Evolutionary conservation across 2,888 invertebrate species (phyloP), one percentile per base, ranked within the genome.

Genomic region (Erynnis tages): DNA sequence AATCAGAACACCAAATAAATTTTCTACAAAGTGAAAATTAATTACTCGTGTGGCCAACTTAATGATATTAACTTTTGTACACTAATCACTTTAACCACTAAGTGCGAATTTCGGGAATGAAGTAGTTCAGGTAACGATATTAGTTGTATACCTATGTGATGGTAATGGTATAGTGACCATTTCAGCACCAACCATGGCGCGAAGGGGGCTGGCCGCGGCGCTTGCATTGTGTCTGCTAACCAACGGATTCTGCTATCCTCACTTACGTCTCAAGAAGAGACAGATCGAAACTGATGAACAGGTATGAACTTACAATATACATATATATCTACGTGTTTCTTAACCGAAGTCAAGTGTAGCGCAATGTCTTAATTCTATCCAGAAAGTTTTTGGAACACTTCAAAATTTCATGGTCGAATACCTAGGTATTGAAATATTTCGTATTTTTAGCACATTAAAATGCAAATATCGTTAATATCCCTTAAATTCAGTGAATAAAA

Each of bases 211-310:
- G 1, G 59, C 67, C 17, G 50, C 69, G 14, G 43, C 74, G 16
- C 54, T 84, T 27, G 73, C 66, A 10, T 29, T 73, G 1, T 72
- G 70, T 17, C 54, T 87, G 17, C 27, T 85, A 52, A 69, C 63
- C 2, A 67, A 81, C 32, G 77, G 74, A 0, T 68, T 84, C 16
- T 68, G 78, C 47, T 60, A 71, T 11, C 85, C 86, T 0, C 25
- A 46, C 60, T 3, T 55, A 56, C 1, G 34, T 40, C 4, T 43
- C 45, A 63, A 57, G 37, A 61, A 73, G 56, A 69, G 65, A 4
- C 53, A 54, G 0, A 32, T 45, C 2, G 62, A 67, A 23, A 62
- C 66, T 29, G 60, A 66, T 4, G 57, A 57, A 50, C 55, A 59
- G 60, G 77, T 77, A 53, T 73, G 73, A 10, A 8, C 2, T 27